Evolutionary conservation across 2,888 invertebrate genomes (phyloP).

Genomic region (Lysandra bellargus): DNA sequence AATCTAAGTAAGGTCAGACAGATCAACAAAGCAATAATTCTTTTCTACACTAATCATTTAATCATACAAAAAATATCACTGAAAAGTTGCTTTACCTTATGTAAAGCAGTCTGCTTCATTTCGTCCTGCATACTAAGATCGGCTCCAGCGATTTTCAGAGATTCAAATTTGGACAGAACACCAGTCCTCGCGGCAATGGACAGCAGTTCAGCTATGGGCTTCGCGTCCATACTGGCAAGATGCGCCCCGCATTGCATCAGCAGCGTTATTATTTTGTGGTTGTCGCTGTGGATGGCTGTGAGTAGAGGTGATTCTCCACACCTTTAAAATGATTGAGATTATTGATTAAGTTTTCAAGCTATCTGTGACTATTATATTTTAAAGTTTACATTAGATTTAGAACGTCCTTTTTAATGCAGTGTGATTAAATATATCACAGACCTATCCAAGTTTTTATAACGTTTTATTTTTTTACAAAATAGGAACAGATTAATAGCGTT

Average conservation of each 20-base stretch:
- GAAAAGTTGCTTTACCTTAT: slow-evolving; percentile 52
- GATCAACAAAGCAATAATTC: too few species aligned
- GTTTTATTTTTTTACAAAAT: too few species aligned
- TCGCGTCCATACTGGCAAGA: slow-evolving; percentile 79
- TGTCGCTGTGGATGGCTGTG: slow-evolving; percentile 84
- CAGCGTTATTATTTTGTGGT: slow-evolving; percentile 82
- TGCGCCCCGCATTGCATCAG: slow-evolving; percentile 89
- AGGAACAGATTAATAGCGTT: too few species aligned
- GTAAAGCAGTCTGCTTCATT: slow-evolving; percentile 84
- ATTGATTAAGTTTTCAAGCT: too few species aligned
- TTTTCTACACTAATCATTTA: too few species aligned
- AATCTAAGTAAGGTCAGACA: too few species aligned
- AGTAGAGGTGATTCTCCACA: slow-evolving; percentile 86
- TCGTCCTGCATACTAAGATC: slow-evolving; percentile 82
- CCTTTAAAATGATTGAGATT: slow-evolving; percentile 47
- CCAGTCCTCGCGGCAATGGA: slow-evolving; percentile 84
- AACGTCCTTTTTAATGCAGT: too few species aligned
- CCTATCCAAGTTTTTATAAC: too few species aligned
- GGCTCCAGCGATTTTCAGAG: slow-evolving; percentile 84
- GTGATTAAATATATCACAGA: too few species aligned
- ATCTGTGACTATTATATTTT: too few species aligned
- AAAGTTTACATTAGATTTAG: too few species aligned
- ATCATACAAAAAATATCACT: too few species aligned
- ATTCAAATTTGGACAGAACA: slow-evolving; percentile 77
- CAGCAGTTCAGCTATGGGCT: slow-evolving; percentile 83